phyloP scores from a whole-genome alignment of 1,140 invertebrate genomes.

The Theocolax elegans region DNA sequence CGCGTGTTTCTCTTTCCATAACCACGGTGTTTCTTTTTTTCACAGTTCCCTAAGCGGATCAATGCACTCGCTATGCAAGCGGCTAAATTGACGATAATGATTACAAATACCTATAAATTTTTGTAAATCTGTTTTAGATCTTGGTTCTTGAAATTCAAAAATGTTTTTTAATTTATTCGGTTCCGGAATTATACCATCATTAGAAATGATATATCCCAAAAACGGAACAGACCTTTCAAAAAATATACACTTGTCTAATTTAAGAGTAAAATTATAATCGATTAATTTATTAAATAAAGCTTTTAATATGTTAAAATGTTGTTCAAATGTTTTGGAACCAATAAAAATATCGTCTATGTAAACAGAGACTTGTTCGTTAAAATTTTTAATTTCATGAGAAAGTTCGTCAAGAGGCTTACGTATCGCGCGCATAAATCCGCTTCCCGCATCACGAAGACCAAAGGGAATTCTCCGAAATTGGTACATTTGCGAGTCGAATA shows the following conservation, averaged over 20 bases:
- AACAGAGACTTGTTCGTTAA: neutral
- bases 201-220: conserved; percentile 37
- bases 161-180: conserved; percentile 34
- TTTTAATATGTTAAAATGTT: neutral
- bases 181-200: conserved; percentile 25
- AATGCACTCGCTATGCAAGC: conserved; percentile 14
- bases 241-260: conserved; percentile 43
- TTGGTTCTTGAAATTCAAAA: conserved; percentile 33
- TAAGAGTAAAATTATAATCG: conserved; percentile 41
- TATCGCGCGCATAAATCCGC: conserved; percentile 24
- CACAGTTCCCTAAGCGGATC: conserved; percentile 28
- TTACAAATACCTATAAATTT: conserved; percentile 40
- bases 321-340: neutral
- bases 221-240: conserved; percentile 31
- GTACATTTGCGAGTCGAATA: conserved; percentile 44
- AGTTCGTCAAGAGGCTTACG: neutral
- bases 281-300: conserved; percentile 32
- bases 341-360: conserved; percentile 12
- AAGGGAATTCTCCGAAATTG: conserved; percentile 31
- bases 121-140: conserved; percentile 40
- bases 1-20: conserved; percentile 17
- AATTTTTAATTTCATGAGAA: neutral
- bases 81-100: conserved; percentile 33
- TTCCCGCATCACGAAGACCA: conserved; percentile 14
- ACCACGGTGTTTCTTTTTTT: conserved; percentile 22